These are phyloP conservation scores for Oscheius onirici DNA, from an alignment of 2,888 invertebrate species.

Conservation along the genomic window DNA sequence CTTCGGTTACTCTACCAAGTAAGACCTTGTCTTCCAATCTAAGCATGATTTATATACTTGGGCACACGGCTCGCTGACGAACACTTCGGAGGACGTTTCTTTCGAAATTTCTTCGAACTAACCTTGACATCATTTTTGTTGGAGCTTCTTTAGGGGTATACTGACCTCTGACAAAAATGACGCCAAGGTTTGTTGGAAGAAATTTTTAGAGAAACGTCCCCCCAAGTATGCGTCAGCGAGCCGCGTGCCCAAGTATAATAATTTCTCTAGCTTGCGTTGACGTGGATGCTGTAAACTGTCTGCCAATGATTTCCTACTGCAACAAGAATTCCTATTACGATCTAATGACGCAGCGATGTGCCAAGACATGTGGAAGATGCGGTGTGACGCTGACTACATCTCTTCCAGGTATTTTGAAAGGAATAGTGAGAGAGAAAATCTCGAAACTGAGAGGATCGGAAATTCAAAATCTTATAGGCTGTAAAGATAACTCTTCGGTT, in stretches of 20 bases:
- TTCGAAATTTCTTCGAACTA: not conserved
- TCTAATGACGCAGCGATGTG: not conserved
- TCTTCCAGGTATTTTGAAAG: not conserved
- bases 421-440: too few relatives aligned
- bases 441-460: too few relatives aligned
- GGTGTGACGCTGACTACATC: not conserved
- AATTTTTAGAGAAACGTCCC: not conserved
- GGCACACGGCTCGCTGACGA: too few relatives aligned
- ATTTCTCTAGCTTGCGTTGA: not conserved
- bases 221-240: too few relatives aligned
- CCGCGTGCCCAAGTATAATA: not conserved
- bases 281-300: not conserved
- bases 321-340: not conserved
- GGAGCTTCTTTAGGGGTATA: too few relatives aligned
- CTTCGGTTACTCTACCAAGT: too few relatives aligned
- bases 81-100: too few relatives aligned
- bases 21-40: too few relatives aligned
- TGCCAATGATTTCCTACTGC: not conserved
- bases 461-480: too few relatives aligned
- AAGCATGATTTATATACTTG: too few relatives aligned
- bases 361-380: not conserved
- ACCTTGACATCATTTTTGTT: not conserved
- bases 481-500: too few relatives aligned
- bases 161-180: not conserved
- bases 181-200: not conserved